Evolutionary conservation across 2,888 invertebrate genomes (phyloP).

Genomic region (Archaeoteleia sp.): DNA sequence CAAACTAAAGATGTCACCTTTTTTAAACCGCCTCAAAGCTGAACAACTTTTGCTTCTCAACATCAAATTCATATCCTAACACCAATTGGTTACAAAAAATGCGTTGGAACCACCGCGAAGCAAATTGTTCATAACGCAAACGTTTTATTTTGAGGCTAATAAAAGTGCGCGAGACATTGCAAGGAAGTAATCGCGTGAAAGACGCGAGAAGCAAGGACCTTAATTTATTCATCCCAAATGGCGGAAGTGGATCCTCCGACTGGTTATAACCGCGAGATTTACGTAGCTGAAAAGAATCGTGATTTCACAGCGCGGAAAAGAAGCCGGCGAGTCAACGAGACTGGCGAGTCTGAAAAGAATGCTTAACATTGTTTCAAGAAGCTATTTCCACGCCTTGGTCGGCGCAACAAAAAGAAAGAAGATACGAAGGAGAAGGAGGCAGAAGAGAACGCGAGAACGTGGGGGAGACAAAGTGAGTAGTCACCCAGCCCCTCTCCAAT

Average conservation of each 20-base stretch:
- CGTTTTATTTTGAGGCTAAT: conserved; percentile 8
- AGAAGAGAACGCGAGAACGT: too few relatives aligned
- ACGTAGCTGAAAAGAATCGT: conserved; percentile 12
- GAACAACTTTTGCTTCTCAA: too few relatives aligned
- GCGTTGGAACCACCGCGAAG: too few relatives aligned
- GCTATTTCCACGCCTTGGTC: conserved; percentile 4
- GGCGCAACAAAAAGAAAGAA: background rate
- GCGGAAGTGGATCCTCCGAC: conserved; percentile 9
- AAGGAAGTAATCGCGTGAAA: conserved; percentile 40
- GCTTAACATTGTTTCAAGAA: conserved; percentile 11
- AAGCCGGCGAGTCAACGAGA: conserved; percentile 1
- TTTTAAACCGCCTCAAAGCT: too few relatives aligned
- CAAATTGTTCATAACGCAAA: too few relatives aligned
- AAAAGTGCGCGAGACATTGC: conserved; percentile 27
- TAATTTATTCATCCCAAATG: conserved; percentile 39
- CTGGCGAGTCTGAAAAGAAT: conserved; percentile 6
- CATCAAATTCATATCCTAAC: too few relatives aligned
- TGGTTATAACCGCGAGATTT: conserved; percentile 11
- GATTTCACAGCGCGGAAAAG: conserved; percentile 1
- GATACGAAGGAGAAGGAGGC: background rate
- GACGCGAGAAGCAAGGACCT: conserved; percentile 26
- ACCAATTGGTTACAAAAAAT: too few relatives aligned
- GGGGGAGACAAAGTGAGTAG: background rate
- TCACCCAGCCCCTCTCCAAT: background rate
- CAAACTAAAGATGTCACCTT: too few relatives aligned